Conservation (phyloP, 2,888 invertebrate species). For the Microchrysa polita region DNA sequence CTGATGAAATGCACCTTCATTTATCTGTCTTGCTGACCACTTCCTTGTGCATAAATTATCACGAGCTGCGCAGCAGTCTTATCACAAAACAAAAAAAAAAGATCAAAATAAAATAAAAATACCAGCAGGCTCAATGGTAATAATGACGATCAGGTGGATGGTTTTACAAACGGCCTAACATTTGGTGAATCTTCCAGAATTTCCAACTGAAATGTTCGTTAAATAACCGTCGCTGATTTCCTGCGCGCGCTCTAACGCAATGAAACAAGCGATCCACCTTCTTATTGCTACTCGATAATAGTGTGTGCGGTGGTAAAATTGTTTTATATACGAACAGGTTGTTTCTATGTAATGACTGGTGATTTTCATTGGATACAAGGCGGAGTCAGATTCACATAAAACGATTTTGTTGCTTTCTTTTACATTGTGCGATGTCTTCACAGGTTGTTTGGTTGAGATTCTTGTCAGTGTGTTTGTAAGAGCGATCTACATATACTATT, state of each 20-base stretch:
- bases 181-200: constrained; percentile 32
- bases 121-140: constrained; percentile 2
- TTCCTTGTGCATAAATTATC: constrained; percentile 37
- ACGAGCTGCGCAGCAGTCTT: background rate
- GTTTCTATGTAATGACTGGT: background rate
- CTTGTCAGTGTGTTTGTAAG: background rate
- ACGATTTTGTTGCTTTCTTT: background rate
- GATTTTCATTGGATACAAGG: constrained; percentile 5
- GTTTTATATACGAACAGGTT: constrained; percentile 16
- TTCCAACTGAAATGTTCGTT: constrained; percentile 49
- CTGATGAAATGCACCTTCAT: background rate
- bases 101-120: constrained; percentile 11
- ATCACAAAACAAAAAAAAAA: constrained; percentile 7
- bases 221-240: constrained; percentile 50
- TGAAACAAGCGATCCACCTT: constrained; percentile 41
- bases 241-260: constrained; percentile 7
- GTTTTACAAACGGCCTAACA: background rate
- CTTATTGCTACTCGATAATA: constrained; percentile 18
- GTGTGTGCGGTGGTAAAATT: constrained; percentile 1
- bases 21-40: constrained; percentile 42
- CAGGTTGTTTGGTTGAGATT: background rate
- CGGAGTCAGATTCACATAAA: constrained; percentile 10
- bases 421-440: background rate
- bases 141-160: constrained; percentile 28
- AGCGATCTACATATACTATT: constrained; percentile 47